phyloP scores from a whole-genome alignment of 2,113 vertebrate species.

The Serinus canaria region DNA sequence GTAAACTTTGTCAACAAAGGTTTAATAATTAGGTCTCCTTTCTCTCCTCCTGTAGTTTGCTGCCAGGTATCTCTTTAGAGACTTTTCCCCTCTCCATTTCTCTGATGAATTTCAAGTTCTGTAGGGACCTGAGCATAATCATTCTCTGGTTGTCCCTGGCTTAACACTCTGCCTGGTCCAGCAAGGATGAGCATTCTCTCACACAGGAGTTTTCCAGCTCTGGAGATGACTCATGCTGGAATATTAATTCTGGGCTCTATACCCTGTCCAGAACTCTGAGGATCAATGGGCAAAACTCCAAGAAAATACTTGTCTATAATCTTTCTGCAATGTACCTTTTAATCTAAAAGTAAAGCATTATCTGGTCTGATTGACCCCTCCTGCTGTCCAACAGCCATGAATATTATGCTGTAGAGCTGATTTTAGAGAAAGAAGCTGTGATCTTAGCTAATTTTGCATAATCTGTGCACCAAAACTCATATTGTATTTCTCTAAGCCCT shows the following conservation, averaged over 20 bases:
- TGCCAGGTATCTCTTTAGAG: background rate
- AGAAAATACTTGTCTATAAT: background rate
- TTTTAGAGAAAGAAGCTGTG: background rate
- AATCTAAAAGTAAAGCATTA: background rate
- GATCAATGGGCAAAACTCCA: accelerated
- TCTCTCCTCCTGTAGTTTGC: background rate
- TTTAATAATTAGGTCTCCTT: background rate
- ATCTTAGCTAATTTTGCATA: background rate
- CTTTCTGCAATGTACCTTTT: background rate
- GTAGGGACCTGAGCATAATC: accelerated
- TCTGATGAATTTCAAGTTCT: accelerated
- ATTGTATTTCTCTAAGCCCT: background rate
- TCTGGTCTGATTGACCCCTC: background rate
- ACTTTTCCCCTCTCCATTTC: background rate
- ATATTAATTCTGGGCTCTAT: background rate
- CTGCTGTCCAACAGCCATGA: background rate
- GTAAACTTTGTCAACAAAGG: background rate
- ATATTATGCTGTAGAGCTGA: background rate
- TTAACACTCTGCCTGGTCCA: background rate
- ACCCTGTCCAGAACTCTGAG: background rate
- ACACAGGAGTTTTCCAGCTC: background rate
- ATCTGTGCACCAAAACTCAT: background rate
- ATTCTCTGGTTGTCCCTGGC: background rate
- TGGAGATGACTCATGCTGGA: background rate
- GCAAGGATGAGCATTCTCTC: background rate